Evolutionary conservation across 2,888 invertebrate species (phyloP), one percentile per base, ranked within the genome.

Genomic region (Endotricha flammealis): DNA sequence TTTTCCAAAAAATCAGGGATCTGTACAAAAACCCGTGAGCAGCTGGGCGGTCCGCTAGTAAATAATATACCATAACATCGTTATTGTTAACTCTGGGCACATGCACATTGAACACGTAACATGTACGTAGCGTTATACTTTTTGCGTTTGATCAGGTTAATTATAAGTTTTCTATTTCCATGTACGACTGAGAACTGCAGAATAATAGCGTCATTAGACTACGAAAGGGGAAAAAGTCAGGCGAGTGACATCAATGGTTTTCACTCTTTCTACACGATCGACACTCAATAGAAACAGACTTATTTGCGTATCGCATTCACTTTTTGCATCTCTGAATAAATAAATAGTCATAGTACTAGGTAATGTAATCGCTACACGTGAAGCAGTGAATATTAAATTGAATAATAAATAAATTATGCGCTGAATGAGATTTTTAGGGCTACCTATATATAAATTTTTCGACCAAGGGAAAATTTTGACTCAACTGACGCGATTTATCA

Each of bases 81-180:
- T n/a, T n/a, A n/a, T n/a, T n/a, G n/a, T n/a, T n/a, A n/a, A n/a
- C n/a, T n/a, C n/a, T n/a, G n/a, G n/a, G n/a, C n/a, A n/a, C n/a
- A n/a, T n/a, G n/a, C n/a, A 25, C 16, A 23, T 27, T 32, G 20
- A 31, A n/a, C n/a, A n/a, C 42, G 41, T 44, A 46, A 43, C 44
- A 47, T 42, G 56, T n/a, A 48, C 50, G 50, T 45, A 42, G 42
- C 32, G 35, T 39, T 33, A 37, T 39, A 38, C 44, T 66, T 71
- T 69, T 71, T 67, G 45, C 53, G 33, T 32, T 36, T 39, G 32
- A 51, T 54, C 44, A 41, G 32, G 50, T 52, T 70, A 77, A 79
- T 80, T 66, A 68, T 59, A 58, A 44, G 68, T 77, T 81, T 81
- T 81, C 82, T 78, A 79, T 71, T 70, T 68, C 63, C 47, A 57